Conservation (phyloP, 2,797 vertebrate genomes). For the Tinamus major region DNA sequence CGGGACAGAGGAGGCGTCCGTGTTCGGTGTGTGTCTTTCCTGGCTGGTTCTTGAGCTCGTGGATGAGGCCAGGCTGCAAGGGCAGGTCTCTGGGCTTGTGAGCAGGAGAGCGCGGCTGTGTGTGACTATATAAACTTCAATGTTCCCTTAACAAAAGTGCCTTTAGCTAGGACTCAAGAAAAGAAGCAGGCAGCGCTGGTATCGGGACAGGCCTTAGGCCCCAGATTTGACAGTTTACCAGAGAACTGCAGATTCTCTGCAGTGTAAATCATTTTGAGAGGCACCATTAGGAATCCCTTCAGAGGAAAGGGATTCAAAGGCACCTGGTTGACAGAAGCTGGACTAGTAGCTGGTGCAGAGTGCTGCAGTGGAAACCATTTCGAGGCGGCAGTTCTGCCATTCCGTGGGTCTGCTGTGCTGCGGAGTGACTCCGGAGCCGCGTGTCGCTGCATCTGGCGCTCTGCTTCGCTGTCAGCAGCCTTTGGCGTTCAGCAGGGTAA, state of each 20-base stretch:
- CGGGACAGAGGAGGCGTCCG: neutral
- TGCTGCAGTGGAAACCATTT: neutral
- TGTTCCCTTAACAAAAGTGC: neutral
- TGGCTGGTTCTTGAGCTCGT: neutral
- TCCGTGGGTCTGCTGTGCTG: neutral
- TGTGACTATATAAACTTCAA: no score
- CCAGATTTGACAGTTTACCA: neutral
- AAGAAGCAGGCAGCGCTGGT: neutral
- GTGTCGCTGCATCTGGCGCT: conserved; percentile 33
- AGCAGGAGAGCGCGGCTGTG: neutral
- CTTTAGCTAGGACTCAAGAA: neutral
- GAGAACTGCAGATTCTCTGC: neutral
- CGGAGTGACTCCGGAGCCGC: conserved; percentile 16
- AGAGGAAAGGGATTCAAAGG: neutral
- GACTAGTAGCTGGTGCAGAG: neutral
- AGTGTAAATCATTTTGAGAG: neutral
- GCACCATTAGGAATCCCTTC: neutral
- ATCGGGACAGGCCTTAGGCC: neutral
- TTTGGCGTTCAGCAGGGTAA: conserved; percentile 37
- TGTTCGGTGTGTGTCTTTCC: neutral
- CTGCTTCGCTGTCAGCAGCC: conserved; percentile 50
- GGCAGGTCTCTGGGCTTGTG: neutral
- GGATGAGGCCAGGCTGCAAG: neutral
- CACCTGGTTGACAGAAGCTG: neutral
- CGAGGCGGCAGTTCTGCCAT: neutral